A percentile compares a stretch with the other conserved stretches of the same genome.
Conservation (phyloP, 2,888 invertebrate species). For the Callyntrura sp. region DNA sequence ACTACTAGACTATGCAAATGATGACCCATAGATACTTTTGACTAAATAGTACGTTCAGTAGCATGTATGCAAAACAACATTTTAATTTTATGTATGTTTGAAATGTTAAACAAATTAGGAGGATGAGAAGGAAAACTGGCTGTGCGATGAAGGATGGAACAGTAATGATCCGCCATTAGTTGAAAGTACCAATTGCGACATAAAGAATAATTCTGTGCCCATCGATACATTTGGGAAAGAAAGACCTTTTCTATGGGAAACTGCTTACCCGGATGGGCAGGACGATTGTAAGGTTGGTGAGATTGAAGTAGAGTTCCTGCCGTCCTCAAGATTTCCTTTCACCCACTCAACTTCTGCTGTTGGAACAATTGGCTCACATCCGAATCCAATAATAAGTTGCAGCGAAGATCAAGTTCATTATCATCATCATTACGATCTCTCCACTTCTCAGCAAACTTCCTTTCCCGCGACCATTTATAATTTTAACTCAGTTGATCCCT, state of each 20-base stretch:
- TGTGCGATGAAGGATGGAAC: conserved; percentile 72
- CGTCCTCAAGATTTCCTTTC: conserved; percentile 70
- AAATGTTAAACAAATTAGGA: conserved; percentile 52
- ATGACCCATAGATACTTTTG: too few species aligned
- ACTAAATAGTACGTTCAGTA: too few species aligned
- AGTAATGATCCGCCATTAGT: conserved; percentile 4
- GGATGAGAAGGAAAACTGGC: conserved; percentile 82
- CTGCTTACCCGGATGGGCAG: conserved; percentile 50
- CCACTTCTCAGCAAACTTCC: conserved; percentile 66
- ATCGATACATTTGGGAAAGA: conserved; percentile 44
- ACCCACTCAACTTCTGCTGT: conserved; percentile 70
- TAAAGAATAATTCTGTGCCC: conserved; percentile 27
- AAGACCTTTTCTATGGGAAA: conserved; percentile 60
- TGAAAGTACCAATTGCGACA: conserved; percentile 27
- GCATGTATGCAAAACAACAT: too few species aligned
- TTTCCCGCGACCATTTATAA: conserved; percentile 73
- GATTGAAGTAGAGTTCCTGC: conserved; percentile 71
- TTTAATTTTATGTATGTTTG: neutral
- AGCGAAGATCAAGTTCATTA: conserved; percentile 68
- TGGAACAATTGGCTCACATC: conserved; percentile 78
- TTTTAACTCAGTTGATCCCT: conserved; percentile 67
- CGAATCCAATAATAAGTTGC: conserved; percentile 74
- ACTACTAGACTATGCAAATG: conserved; percentile 1
- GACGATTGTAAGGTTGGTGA: conserved; percentile 53
- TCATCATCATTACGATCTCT: conserved; percentile 77